phyloP scores from a whole-genome alignment of 2,113 vertebrate genomes.

The Microtus oregoni region DNA sequence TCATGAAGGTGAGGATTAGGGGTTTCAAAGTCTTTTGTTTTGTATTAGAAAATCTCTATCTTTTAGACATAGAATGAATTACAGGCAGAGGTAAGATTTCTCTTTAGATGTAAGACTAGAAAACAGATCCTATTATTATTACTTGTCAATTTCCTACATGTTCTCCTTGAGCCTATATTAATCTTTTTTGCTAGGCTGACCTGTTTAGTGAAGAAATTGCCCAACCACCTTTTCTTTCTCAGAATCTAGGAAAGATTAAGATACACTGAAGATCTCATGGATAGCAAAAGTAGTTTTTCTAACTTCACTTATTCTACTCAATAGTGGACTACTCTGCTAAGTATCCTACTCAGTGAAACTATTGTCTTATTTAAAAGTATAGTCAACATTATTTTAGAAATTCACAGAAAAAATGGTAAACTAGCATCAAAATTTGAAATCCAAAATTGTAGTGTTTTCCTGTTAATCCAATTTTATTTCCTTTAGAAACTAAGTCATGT shows the following conservation, averaged over 20 bases:
- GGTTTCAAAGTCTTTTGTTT: conserved; percentile 4
- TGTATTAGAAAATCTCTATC: neutral
- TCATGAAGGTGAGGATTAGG: neutral
- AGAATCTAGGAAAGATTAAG: conserved; percentile 40
- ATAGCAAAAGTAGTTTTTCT: neutral
- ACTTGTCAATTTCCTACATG: neutral
- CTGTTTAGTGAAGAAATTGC: conserved; percentile 9
- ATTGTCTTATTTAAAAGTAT: conserved; percentile 22
- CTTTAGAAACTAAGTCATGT: conserved; percentile 6
- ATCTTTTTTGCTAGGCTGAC: neutral
- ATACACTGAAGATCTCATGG: conserved; percentile 3
- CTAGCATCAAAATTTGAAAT: conserved; percentile 30
- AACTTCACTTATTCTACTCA: conserved; percentile 10
- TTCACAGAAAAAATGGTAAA: conserved; percentile 22
- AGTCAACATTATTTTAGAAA: conserved; percentile 35
- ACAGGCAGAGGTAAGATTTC: conserved; percentile 24
- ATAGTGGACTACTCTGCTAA: neutral
- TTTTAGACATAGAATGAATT: conserved; percentile 9
- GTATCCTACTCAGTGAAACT: neutral
- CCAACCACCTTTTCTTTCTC: neutral
- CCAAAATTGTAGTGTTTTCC: neutral
- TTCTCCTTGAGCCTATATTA: neutral
- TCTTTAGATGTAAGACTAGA: neutral
- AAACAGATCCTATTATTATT: neutral
- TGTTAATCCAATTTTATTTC: conserved; percentile 30